These are phyloP conservation scores for Unio delphinus DNA, from an alignment of 2,888 invertebrate genomes.

Conservation along the genomic window DNA sequence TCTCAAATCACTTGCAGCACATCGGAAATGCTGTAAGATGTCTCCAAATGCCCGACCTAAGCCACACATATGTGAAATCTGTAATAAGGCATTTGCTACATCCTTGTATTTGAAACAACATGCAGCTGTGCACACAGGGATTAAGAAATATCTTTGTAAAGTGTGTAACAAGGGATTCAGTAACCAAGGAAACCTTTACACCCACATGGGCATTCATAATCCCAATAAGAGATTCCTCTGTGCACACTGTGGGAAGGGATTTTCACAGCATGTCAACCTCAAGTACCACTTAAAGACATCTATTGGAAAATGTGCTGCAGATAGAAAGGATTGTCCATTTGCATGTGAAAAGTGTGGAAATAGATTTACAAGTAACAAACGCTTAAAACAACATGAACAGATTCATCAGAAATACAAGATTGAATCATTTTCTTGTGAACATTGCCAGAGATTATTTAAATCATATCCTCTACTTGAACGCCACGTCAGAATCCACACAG, in stretches of 20 bases:
- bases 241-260: constrained; percentile 3
- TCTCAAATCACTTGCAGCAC: too few species aligned
- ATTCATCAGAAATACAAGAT: not conserved
- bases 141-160: not conserved
- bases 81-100: constrained; percentile 2
- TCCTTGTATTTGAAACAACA: constrained; percentile 3
- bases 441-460: constrained; percentile 2
- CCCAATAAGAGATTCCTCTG: not conserved
- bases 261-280: not conserved
- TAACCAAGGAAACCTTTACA: not conserved
- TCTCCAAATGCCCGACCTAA: not conserved
- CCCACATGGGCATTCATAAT: constrained; percentile 5
- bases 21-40: too few species aligned
- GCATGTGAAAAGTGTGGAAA: constrained; percentile 5
- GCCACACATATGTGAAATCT: constrained; percentile 3
- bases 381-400: constrained; percentile 2
- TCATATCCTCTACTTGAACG: not conserved
- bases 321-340: constrained; percentile 1
- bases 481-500: constrained; percentile 4
- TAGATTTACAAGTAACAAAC: not conserved
- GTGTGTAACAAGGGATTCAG: constrained; percentile 6
- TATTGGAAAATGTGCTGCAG: not conserved
- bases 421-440: constrained; percentile 3
- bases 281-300: too few species aligned
- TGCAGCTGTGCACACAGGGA: constrained; percentile 1